phyloP scores from a whole-genome alignment of 2,888 invertebrate genomes.

The Endotricha flammealis region DNA sequence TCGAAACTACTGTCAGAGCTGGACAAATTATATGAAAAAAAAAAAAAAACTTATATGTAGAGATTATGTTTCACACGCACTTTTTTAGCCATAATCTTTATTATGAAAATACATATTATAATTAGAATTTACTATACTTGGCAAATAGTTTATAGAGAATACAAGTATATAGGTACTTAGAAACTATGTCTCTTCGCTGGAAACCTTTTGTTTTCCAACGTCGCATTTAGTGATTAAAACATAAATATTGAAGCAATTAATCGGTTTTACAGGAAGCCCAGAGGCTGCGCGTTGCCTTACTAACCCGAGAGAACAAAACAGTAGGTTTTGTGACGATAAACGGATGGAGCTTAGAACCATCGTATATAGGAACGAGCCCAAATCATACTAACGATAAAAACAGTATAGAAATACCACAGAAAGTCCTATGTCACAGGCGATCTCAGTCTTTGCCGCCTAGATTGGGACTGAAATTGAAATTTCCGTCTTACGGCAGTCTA shows the following conservation, averaged over 20 bases:
- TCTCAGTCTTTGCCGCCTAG: slow-evolving; percentile 92
- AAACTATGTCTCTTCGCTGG: too few relatives aligned
- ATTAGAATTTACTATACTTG: too few relatives aligned
- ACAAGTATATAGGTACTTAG: too few relatives aligned
- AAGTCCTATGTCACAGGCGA: slow-evolving; percentile 74
- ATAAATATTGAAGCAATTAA: too few relatives aligned
- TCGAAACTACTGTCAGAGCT: too few relatives aligned
- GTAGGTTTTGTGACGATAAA: slow-evolving; percentile 91
- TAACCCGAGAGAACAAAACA: slow-evolving; percentile 81
- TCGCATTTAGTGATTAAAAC: neutral
- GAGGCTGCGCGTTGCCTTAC: slow-evolving; percentile 79
- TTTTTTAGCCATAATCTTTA: too few relatives aligned
- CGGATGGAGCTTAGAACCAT: slow-evolving; percentile 91
- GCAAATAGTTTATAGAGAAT: too few relatives aligned
- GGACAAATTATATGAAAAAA: too few relatives aligned
- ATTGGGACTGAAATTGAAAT: slow-evolving; percentile 87
- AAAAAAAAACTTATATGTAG: too few relatives aligned
- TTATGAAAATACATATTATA: too few relatives aligned
- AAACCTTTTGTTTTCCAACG: too few relatives aligned
- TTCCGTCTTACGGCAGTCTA: slow-evolving; percentile 86
- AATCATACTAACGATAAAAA: slow-evolving; percentile 77
- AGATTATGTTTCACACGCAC: too few relatives aligned
- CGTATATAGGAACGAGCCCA: slow-evolving; percentile 84
- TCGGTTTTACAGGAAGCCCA: slow-evolving; percentile 60
- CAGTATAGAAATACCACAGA: slow-evolving; percentile 59